These are phyloP conservation scores for Drosophila barbarae DNA, from an alignment of 2,888 invertebrate species.

Conservation along the genomic window DNA sequence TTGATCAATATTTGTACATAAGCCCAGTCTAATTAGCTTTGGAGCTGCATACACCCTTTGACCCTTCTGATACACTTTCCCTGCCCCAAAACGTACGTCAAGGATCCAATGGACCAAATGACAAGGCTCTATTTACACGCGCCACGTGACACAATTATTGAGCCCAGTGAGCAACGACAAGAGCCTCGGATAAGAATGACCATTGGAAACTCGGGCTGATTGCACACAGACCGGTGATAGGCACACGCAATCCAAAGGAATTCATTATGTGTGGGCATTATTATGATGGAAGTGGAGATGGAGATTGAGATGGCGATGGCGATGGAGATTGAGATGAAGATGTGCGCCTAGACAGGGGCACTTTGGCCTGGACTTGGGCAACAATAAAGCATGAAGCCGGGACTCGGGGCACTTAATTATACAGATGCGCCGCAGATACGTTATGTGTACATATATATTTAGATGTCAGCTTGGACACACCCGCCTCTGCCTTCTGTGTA, in stretches of 20 bases:
- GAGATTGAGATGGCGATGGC: conserved; percentile 6
- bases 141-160: conserved; percentile 64
- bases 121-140: conserved; percentile 53
- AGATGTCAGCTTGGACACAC: conserved; percentile 33
- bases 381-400: conserved; percentile 33
- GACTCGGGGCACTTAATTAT: conserved; percentile 47
- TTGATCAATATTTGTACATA: not conserved
- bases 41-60: not conserved
- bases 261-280: conserved; percentile 39
- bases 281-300: conserved; percentile 33
- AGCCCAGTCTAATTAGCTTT: not conserved
- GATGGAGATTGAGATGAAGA: conserved; percentile 6
- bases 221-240: conserved; percentile 12
- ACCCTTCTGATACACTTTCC: not conserved
- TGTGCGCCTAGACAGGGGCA: conserved; percentile 12
- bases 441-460: conserved; percentile 15
- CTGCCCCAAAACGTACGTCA: conserved; percentile 18
- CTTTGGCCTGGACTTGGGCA: conserved; percentile 17
- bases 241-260: conserved; percentile 31
- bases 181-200: conserved; percentile 14
- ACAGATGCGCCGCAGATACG: conserved; percentile 26
- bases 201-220: conserved; percentile 37
- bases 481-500: conserved; percentile 21
- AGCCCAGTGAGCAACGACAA: conserved; percentile 29
- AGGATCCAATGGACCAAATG: conserved; percentile 43